phyloP scores from a whole-genome alignment of 2,113 vertebrate genomes.

The Hydrolagus affinis region DNA sequence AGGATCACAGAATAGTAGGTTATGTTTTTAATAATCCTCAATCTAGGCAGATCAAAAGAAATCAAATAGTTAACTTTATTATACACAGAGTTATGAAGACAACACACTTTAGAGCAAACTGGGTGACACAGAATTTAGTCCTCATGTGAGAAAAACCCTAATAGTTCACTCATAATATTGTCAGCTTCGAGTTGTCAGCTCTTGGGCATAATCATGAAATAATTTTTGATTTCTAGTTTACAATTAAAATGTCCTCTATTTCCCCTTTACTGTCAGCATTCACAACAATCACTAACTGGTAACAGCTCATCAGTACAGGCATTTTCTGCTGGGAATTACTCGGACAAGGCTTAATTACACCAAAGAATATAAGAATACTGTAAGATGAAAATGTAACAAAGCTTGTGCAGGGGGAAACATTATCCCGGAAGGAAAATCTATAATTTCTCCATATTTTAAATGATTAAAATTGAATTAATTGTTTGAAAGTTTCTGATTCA shows the following conservation, averaged over 20 bases:
- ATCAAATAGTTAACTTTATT: not conserved
- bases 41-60: not conserved
- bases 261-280: not conserved
- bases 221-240: not conserved
- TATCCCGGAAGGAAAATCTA: not conserved
- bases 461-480: conserved; percentile 9
- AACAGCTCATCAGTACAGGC: not conserved
- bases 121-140: not conserved
- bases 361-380: not conserved
- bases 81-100: not conserved
- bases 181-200: not conserved
- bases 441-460: not conserved
- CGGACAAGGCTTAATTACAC: not conserved
- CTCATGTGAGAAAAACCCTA: not conserved
- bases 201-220: not conserved
- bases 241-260: not conserved
- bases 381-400: conserved; percentile 12
- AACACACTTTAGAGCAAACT: not conserved
- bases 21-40: conserved; percentile 1
- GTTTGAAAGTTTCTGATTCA: not conserved
- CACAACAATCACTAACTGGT: not conserved
- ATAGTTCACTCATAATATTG: not conserved
- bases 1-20: not conserved
- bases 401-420: not conserved
- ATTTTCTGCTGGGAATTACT: not conserved